Evolutionary conservation across 2,888 invertebrate genomes (phyloP), one percentile per base, ranked within the genome.

Genomic region (Parnassius smintheus): DNA sequence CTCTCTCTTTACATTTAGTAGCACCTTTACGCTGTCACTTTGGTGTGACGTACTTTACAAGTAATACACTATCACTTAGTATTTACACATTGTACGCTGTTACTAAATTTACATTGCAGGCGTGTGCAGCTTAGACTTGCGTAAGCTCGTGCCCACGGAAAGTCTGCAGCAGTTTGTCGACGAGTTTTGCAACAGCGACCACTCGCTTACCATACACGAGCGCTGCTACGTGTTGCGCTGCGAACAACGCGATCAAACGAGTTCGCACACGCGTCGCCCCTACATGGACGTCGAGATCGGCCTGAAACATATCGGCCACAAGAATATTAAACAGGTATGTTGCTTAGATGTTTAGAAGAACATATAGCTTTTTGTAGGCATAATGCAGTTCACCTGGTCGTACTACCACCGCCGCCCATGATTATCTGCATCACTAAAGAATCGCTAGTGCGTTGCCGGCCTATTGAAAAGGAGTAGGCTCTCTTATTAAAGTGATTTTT

Each of bases 251-350:
- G 0, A 4, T 35, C 35, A 35, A 35, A 35, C 35, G 4, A 35
- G 35, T 35, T 35, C 35, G 35, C 61, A 56, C 25, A 59, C 59
- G 2, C 59, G 65, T 12, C 80, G 89, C 13, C 86, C 93, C 0
- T 92, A 81, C 53, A 80, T 93, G 42, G 92, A 93, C 66, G 77
- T 94, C 0, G 91, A 93, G 71, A 80, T 93, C 73, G 86, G 83
- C 65, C 70, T 93, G 10, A 85, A 87, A 66, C 92, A 89, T 66
- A 52, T 86, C 0, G 87, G 83, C 0, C 54, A 70, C 0, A 78
- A 78, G 55, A 75, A 68, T 41, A 70, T 67, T 12, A 54, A 65
- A 2, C 77, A 80, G 78, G 86, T 85, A 68, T 51, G 9, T 45
- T 49, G 35, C 7, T 35, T 4, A 35, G 35, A 4, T 35, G 35